These are phyloP conservation scores for Hiodon tergisus DNA, from an alignment of 2,113 vertebrate species.

Conservation along the genomic window DNA sequence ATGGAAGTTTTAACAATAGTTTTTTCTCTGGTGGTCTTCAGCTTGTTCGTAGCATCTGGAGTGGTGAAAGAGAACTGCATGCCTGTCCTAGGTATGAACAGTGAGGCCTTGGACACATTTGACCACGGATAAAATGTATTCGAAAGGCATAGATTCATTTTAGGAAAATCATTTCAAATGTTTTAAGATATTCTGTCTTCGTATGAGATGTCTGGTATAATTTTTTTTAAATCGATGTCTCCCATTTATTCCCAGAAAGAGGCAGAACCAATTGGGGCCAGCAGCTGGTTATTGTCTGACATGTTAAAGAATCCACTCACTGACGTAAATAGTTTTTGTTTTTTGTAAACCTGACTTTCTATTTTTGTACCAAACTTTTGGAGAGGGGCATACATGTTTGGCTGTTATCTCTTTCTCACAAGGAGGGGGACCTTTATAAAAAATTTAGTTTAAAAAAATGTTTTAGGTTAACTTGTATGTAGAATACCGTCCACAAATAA, in stretches of 20 bases:
- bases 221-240: neutral
- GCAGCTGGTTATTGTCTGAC: constrained; percentile 6
- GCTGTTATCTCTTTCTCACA: too few species aligned
- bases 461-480: too few species aligned
- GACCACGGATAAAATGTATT: neutral
- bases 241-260: neutral
- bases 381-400: too few species aligned
- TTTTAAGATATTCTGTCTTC: too few species aligned
- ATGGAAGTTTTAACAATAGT: constrained; percentile 51
- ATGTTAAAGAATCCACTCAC: neutral
- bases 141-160: neutral
- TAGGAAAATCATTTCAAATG: neutral
- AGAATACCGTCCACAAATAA: too few species aligned
- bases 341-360: neutral
- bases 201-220: too few species aligned
- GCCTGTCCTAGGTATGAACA: constrained; percentile 32
- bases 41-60: constrained; percentile 52
- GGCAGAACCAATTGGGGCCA: neutral
- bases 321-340: neutral
- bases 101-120: neutral
- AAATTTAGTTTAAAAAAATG: too few species aligned
- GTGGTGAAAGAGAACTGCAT: constrained; percentile 44
- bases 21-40: constrained; percentile 55
- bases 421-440: too few species aligned
- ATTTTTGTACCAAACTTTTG: neutral